A percentile compares a stretch with the other conserved stretches of the same genome.
These are phyloP conservation scores for Chrysomallon squamiferum DNA, from an alignment of 1,140 invertebrate genomes.

Conservation along the genomic window DNA sequence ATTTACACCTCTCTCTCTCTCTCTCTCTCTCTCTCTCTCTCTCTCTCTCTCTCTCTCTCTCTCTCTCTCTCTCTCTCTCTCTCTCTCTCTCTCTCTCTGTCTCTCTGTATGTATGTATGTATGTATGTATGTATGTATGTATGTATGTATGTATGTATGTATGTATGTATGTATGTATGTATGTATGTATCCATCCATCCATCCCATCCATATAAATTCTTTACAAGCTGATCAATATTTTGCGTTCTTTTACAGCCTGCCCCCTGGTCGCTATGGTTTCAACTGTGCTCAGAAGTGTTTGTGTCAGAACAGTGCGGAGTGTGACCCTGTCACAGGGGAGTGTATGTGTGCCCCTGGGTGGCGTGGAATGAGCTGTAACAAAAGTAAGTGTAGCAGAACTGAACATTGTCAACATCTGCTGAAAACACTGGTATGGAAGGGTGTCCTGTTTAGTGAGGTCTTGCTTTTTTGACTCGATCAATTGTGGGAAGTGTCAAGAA, in stretches of 20 bases:
- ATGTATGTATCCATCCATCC: no score
- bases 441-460: neutral
- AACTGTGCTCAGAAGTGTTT: conserved; percentile 62
- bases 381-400: conserved; percentile 30
- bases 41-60: conserved; percentile 2
- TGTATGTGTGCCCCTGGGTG: conserved; percentile 67
- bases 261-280: conserved; percentile 52
- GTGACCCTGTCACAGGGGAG: conserved; percentile 64
- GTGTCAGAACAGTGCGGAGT: conserved; percentile 65
- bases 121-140: neutral
- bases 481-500: neutral
- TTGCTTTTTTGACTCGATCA: neutral
- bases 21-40: conserved; percentile 1
- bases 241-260: conserved; percentile 62
- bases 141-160: neutral
- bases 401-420: neutral
- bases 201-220: no score
- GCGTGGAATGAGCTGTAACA: conserved; percentile 60
- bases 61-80: conserved; percentile 6
- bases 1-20: neutral
- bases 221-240: no score
- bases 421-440: no score
- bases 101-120: neutral
- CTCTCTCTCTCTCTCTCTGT: neutral
- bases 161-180: neutral